Evolutionary conservation across 2,797 vertebrate species (phyloP).

Genomic region (Bovichtus variegatus): DNA sequence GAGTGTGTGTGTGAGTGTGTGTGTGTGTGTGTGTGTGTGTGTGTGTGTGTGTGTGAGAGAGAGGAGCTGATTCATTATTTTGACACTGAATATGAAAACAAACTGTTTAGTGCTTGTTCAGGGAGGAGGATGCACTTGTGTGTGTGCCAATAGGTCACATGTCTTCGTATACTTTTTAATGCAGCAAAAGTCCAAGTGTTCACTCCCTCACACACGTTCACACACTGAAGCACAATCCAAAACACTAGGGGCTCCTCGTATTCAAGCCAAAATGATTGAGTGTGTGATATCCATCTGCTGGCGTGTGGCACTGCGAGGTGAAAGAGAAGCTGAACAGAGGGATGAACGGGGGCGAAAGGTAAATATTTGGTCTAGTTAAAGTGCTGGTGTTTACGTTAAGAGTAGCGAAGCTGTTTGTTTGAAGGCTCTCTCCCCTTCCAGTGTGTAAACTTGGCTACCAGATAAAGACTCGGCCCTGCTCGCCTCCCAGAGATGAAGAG

Average conservation of each 20-base stretch:
- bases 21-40: too few species aligned
- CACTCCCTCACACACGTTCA: background rate
- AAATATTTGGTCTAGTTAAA: constrained; percentile 88
- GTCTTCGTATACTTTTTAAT: background rate
- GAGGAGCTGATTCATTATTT: constrained; percentile 46
- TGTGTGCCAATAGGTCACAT: background rate
- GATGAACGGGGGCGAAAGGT: constrained; percentile 75
- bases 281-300: constrained; percentile 75
- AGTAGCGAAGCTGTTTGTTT: constrained; percentile 85
- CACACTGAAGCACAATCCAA: constrained; percentile 11
- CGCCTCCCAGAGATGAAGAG: constrained; percentile 62
- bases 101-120: constrained; percentile 12
- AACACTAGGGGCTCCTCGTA: constrained; percentile 40
- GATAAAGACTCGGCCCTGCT: constrained; percentile 79
- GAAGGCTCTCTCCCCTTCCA: constrained; percentile 78
- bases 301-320: constrained; percentile 61
- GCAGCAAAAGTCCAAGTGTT: background rate
- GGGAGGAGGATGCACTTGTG: background rate
- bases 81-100: constrained; percentile 66
- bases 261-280: constrained; percentile 65
- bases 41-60: background rate
- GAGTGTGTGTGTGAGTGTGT: too few species aligned
- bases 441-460: constrained; percentile 87
- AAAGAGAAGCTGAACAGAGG: constrained; percentile 68
- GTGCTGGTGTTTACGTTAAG: constrained; percentile 85